Conservation (phyloP, 2,113 vertebrate genomes). For the Lophius piscatorius region DNA sequence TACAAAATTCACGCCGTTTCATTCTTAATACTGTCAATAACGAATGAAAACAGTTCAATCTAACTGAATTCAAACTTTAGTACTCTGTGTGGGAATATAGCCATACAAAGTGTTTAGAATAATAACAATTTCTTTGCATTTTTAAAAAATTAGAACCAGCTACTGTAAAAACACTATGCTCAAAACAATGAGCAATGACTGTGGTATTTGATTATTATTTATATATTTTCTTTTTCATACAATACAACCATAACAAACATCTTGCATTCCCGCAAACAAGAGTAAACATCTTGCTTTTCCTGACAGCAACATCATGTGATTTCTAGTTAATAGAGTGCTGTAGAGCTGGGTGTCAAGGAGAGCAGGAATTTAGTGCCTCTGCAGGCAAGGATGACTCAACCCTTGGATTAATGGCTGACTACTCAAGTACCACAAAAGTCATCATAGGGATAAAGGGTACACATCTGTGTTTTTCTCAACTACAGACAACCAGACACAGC, state of each 20-base stretch:
- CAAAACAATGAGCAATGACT: not conserved
- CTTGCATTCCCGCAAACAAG: constrained; percentile 34
- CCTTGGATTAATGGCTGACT: constrained; percentile 69
- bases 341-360: constrained; percentile 52
- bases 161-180: too few relatives aligned
- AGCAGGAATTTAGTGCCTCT: constrained; percentile 79
- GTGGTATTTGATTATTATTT: constrained; percentile 11
- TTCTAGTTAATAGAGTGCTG: constrained; percentile 43
- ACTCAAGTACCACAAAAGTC: constrained; percentile 62
- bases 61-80: too few relatives aligned
- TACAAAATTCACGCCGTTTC: too few relatives aligned
- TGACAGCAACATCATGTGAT: constrained; percentile 25
- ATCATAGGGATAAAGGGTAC: constrained; percentile 54
- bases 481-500: constrained; percentile 31
- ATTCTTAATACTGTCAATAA: too few relatives aligned
- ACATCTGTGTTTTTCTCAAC: constrained; percentile 29
- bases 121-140: too few relatives aligned
- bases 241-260: constrained; percentile 23
- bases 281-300: constrained; percentile 34
- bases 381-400: constrained; percentile 74
- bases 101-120: too few relatives aligned
- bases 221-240: not conserved
- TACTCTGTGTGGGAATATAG: too few relatives aligned
- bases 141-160: too few relatives aligned
- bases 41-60: too few relatives aligned